Conservation (phyloP, 1,140 invertebrate species). For the Brachionus paranguensis region DNA sequence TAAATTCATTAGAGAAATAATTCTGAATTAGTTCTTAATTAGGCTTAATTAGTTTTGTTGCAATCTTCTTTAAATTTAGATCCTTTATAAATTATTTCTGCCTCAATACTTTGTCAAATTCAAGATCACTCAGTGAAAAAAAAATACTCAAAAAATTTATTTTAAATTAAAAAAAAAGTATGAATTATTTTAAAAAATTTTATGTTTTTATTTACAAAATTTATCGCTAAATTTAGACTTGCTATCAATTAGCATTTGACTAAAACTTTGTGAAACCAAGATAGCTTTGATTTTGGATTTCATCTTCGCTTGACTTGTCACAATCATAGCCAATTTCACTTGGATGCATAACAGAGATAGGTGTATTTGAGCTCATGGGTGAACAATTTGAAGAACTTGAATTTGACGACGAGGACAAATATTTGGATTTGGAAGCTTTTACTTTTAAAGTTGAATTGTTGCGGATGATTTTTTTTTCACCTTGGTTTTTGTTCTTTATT, state of each 20-base stretch:
- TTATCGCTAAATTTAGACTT: background rate
- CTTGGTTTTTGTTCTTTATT: background rate
- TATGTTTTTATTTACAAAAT: background rate
- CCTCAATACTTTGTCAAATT: no score
- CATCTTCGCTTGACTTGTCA: background rate
- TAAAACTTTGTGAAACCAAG: constrained; percentile 13
- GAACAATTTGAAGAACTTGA: constrained; percentile 1
- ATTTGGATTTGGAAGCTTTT: background rate
- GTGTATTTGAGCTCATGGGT: background rate
- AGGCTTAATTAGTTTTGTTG: no score
- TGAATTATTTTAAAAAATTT: background rate
- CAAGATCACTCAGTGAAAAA: no score
- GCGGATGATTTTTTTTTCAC: background rate
- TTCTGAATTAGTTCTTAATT: no score
- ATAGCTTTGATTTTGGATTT: background rate
- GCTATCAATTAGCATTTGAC: background rate
- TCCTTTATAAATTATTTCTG: no score
- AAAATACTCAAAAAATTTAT: no score
- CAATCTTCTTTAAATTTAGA: no score
- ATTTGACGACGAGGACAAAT: background rate
- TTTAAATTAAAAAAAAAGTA: no score
- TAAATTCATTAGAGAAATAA: no score
- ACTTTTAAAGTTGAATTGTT: background rate
- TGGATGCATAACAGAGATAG: background rate
- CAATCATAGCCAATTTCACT: background rate